A percentile compares a stretch with the other conserved stretches of the same genome.
These are phyloP conservation scores for Holcopasites calliopsidis DNA, from an alignment of 1,140 invertebrate genomes.

Conservation along the genomic window DNA sequence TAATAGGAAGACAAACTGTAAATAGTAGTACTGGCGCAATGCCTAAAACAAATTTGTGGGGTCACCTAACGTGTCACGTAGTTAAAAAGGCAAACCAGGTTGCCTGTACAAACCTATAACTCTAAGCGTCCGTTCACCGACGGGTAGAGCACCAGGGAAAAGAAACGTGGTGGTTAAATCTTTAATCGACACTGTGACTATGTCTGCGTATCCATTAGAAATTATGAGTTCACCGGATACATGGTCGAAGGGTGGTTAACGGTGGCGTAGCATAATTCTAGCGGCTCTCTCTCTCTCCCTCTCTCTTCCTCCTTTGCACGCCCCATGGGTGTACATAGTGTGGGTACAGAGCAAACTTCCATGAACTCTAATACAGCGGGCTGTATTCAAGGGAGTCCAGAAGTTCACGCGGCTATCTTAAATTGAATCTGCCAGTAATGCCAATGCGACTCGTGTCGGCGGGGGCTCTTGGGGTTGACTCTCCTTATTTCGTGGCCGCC, in stretches of 20 bases:
- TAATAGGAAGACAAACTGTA: too few species aligned
- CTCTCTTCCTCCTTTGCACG: not conserved
- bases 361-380: constrained; percentile 66
- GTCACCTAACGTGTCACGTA: too few species aligned
- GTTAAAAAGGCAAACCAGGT: too few species aligned
- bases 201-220: constrained; percentile 46
- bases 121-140: too few species aligned
- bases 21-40: too few species aligned
- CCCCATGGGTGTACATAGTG: constrained; percentile 30
- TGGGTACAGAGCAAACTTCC: constrained; percentile 61
- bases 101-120: too few species aligned
- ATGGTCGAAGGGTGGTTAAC: constrained; percentile 46
- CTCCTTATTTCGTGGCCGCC: constrained; percentile 59
- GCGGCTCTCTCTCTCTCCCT: not conserved
- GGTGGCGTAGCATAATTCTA: constrained; percentile 47
- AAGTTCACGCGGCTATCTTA: constrained; percentile 70
- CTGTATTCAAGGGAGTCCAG: constrained; percentile 61
- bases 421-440: constrained; percentile 70
- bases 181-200: constrained; percentile 40
- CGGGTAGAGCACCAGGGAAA: constrained; percentile 9
- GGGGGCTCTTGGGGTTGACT: constrained; percentile 45
- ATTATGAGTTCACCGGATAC: constrained; percentile 51
- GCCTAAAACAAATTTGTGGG: too few species aligned
- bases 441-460: constrained; percentile 55
- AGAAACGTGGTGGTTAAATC: constrained; percentile 14